Conservation (phyloP, 2,113 vertebrate genomes). For the Lates calcarifer region DNA sequence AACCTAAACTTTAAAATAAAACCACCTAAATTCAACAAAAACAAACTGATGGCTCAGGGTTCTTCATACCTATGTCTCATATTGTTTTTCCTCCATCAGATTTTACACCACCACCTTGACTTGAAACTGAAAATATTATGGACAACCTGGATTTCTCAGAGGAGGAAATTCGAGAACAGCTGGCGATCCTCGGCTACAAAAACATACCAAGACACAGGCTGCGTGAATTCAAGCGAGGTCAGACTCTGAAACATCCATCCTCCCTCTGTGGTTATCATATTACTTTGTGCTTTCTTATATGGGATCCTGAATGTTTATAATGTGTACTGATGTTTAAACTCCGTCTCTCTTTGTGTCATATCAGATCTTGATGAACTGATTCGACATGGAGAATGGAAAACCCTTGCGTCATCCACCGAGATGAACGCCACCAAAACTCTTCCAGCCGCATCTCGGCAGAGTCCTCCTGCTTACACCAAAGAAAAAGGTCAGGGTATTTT, state of each 20-base stretch:
- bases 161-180: conserved; percentile 82
- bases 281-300: background rate
- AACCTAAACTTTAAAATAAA: too few species aligned
- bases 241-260: background rate
- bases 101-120: background rate
- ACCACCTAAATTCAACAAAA: too few species aligned
- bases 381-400: conserved; percentile 67
- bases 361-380: conserved; percentile 83
- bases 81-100: background rate
- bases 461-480: conserved; percentile 78
- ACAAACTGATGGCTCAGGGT: too few species aligned
- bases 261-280: background rate
- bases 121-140: conserved; percentile 64
- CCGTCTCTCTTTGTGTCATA: background rate
- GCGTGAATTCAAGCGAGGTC: conserved; percentile 83
- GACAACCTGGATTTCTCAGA: conserved; percentile 83
- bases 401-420: conserved; percentile 43
- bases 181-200: conserved; percentile 80
- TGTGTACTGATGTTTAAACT: background rate
- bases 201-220: conserved; percentile 81
- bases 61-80: background rate
- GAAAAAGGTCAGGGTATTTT: conserved; percentile 71
- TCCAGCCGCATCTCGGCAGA: conserved; percentile 22
- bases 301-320: background rate
- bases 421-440: conserved; percentile 34